Evolutionary conservation across 2,113 vertebrate genomes (phyloP).

Genomic region (Carassius auratus): DNA sequence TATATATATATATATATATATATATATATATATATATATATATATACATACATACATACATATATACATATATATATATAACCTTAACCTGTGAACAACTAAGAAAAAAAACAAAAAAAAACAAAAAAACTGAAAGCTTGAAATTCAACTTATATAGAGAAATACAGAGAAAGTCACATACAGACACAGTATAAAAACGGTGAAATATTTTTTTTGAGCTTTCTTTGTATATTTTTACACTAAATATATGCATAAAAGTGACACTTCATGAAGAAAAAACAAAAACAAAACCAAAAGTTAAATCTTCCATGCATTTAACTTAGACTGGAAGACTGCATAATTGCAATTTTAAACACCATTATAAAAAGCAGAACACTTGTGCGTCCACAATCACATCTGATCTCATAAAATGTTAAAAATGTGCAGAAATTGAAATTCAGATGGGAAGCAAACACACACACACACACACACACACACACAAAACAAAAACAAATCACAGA

Average conservation of each 20-base stretch:
- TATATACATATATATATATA: too few relatives aligned
- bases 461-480: slow-evolving; percentile 40
- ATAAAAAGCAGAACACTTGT: neutral
- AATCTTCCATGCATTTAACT: neutral
- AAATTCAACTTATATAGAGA: too few relatives aligned
- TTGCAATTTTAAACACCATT: neutral
- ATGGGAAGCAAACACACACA: neutral
- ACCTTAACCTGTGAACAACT: too few relatives aligned
- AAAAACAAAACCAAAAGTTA: too few relatives aligned
- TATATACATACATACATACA: too few relatives aligned
- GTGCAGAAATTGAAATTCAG: neutral
- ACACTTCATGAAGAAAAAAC: neutral
- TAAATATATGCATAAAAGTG: neutral
- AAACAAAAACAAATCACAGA: neutral
- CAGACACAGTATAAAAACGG: too few relatives aligned
- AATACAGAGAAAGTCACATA: too few relatives aligned
- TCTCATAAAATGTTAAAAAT: neutral
- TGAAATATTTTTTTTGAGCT: neutral
- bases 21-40: too few relatives aligned
- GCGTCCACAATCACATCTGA: neutral
- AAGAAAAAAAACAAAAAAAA: too few relatives aligned
- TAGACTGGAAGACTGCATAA: neutral
- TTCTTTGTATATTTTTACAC: too few relatives aligned
- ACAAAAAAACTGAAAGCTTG: too few relatives aligned
- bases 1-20: too few relatives aligned